Evolutionary conservation across 2,888 invertebrate species (phyloP), one percentile per base, ranked within the genome.

Genomic region (Chironomus riparius): DNA sequence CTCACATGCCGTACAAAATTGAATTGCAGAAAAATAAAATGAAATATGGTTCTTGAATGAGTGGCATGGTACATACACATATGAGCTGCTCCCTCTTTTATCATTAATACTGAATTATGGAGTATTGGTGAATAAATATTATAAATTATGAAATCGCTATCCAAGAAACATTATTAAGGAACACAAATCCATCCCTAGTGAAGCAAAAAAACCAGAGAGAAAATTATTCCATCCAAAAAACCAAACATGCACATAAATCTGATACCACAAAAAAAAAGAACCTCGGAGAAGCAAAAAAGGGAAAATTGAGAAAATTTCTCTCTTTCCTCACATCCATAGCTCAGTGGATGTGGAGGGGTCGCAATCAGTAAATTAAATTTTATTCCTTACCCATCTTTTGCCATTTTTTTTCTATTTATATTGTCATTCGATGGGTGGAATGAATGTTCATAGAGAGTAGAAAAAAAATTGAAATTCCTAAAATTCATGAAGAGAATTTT

Each of bases 291-390:
- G 56, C 28, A 38, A 7, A 10, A 70, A 69, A 69, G n/a, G 38
- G 47, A 38, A 56, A 15, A 56, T 56, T 56, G 56, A 15, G 56
- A 56, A 56, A 15, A 15, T 56, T n/a, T 56, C 50, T 38, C 38
- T 38, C 38, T 2, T 38, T 38, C 2, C 38, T 28, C 62, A 22
- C 62, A n/a, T n/a, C 4, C 62, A 6, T 22, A 71, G 50, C n/a
- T 22, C 71, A 71, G 13, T 24, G 47, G 24, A 47, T 22, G 71
- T 24, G 18, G 24, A 47, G 47, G 50, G 70, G 50, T 70, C 70
- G 70, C 56, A 71, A 71, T 71, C 71, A 71, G 50, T 71, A 71
- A 71, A 71, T 71, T 71, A 71, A 65, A 71, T 71, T 71, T 70
- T 38, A 28, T 47, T 38, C 47, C 68, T 70, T 65, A 24, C 47